Percentiles rank a stretch among this genome's conserved stretches.
Conservation (phyloP, 1,140 invertebrate species). For the Pseudomyrmex pallidus region DNA sequence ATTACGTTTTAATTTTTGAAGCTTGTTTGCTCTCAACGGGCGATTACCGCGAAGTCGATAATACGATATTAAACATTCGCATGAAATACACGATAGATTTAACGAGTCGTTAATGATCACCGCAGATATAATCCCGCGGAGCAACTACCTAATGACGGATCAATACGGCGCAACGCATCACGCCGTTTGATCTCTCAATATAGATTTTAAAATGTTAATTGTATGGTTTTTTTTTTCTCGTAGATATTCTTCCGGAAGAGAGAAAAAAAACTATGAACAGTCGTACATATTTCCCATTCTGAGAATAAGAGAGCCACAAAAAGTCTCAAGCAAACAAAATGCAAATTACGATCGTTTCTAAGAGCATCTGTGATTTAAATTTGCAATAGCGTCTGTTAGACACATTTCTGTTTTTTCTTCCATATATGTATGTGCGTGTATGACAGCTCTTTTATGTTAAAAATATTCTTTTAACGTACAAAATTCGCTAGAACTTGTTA, state of each 20-base stretch:
- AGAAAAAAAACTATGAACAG: neutral
- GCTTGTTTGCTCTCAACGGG: slow-evolving; percentile 18
- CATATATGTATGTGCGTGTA: too few relatives aligned
- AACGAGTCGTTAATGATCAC: slow-evolving; percentile 54
- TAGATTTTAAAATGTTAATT: slow-evolving; percentile 40
- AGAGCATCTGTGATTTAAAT: neutral
- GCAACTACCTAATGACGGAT: slow-evolving; percentile 39
- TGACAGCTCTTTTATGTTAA: neutral
- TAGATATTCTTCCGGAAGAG: neutral
- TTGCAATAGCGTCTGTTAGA: neutral
- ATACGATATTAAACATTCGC: slow-evolving; percentile 39
- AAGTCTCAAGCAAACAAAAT: slow-evolving; percentile 19
- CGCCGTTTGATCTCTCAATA: slow-evolving; percentile 34
- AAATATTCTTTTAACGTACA: neutral
- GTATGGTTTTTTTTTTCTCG: slow-evolving; percentile 11
- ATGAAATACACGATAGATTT: slow-evolving; percentile 48
- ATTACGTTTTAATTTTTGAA: slow-evolving; percentile 53
- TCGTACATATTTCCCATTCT: neutral
- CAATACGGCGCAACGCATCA: slow-evolving; percentile 10
- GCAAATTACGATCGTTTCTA: neutral
- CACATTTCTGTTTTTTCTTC: too few relatives aligned
- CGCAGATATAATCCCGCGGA: slow-evolving; percentile 28
- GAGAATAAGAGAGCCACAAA: neutral
- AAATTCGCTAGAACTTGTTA: neutral
- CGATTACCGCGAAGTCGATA: slow-evolving; percentile 44